A percentile compares a stretch with the other conserved stretches of the same genome.
These are phyloP conservation scores for Ramazzottius varieornatus DNA, from an alignment of 2,888 invertebrate species.

Conservation along the genomic window DNA sequence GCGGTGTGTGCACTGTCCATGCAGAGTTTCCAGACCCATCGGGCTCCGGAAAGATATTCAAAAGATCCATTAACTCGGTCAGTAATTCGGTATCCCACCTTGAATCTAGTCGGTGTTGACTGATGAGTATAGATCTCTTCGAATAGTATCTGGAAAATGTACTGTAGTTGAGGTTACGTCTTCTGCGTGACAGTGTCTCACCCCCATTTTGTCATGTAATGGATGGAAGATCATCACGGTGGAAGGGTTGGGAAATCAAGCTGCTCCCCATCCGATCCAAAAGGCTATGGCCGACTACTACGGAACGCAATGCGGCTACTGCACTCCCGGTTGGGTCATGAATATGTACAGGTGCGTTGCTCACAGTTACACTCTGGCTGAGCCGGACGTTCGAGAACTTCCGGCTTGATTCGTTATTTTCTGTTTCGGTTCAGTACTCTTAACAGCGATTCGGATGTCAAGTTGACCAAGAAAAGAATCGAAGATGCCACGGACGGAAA, in stretches of 20 bases:
- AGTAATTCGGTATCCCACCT: no score
- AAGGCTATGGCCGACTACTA: conserved; percentile 35
- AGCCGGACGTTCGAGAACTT: no score
- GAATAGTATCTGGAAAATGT: no score
- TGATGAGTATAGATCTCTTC: no score
- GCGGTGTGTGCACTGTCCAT: not conserved
- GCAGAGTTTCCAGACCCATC: not conserved
- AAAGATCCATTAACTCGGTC: not conserved
- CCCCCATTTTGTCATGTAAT: conserved; percentile 35
- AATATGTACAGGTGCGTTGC: conserved; percentile 40
- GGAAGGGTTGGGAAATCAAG: conserved; percentile 39
- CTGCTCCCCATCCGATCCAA: conserved; percentile 42
- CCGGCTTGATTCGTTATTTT: no score
- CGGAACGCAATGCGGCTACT: conserved; percentile 46
- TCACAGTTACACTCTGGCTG: no score
- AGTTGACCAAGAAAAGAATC: conserved; percentile 34
- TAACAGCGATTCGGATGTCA: conserved; percentile 22
- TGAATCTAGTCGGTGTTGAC: no score
- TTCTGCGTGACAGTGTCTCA: conserved; percentile 30
- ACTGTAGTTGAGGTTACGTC: no score
- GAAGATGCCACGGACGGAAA: conserved; percentile 43
- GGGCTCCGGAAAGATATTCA: not conserved
- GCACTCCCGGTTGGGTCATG: conserved; percentile 51
- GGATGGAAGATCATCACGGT: conserved; percentile 40
- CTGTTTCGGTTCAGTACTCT: no score